Evolutionary conservation across 2,113 vertebrate species (phyloP), one percentile per base, ranked within the genome.

Genomic region (Conger conger): DNA sequence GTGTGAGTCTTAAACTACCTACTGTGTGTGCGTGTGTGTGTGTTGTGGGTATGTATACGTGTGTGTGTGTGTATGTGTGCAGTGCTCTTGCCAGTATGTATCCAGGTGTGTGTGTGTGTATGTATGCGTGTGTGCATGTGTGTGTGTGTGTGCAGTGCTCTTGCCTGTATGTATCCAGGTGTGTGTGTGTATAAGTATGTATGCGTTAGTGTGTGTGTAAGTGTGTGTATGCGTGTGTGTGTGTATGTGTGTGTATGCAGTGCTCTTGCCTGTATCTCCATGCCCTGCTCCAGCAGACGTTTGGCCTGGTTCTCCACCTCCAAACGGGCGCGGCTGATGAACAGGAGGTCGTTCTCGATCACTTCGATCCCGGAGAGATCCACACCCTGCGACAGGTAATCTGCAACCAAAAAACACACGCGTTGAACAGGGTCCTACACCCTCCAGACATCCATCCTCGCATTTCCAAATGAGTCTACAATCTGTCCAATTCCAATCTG

Each of bases 271-370:
- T 99, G 98, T 84, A 98, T 98, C 89, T 99, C 98, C 90, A 99
- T 96, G 89, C 98, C 98, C 89, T 99, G 98, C 85, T 99, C 97
- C 86, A 99, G 91, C 80, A 99, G 91, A 36, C 97, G 95, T 89
- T 98, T 98, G 88, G 97, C 98, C 91, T 99, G 98, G 93, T 97
- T 99, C 93, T 99, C 98, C 86, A 99, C 97, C 92, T 99, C 98
- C 87, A 98, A 96, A 77, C 97, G 95, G 83, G 98, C 98, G 96
- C 98, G 95, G 92, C 96, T 96, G 93, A 99, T 97, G 90, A 99
- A 97, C 90, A 99, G 95, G 88, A 99, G 91, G 82, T 99, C 98
- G 38, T 96, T 98, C 93, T 99, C 98, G 84, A 99, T 99, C 88
- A 99, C 97, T 90, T 98, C 97, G 85, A 99, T 98, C 91, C 98